Base-by-base conservation (phyloP, 2,797 vertebrate species). In the Argyrosomus regius region DNA sequence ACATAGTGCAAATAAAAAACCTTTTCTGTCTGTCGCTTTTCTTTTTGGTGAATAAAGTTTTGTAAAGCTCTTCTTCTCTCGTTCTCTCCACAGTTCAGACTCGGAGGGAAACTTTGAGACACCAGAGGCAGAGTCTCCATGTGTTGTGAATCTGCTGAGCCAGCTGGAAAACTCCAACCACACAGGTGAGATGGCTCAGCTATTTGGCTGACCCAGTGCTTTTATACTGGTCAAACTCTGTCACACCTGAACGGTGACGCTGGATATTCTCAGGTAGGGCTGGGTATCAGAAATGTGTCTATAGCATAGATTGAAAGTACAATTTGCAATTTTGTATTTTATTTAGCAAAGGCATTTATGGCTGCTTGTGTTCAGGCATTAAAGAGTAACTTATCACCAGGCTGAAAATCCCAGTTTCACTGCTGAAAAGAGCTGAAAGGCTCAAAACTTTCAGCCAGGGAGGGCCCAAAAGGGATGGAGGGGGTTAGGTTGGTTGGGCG, bases 81-180 rank as follows among this genome's bases (percentile, higher is more conserved):
- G 50, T 14, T 85, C 41, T 84, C 31, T 81, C 83, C 91, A 88
- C 95, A 98, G 97, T 93, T 98, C 97, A 56, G 97, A 98, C 94
- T 98, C 97, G 0, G 97, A 98, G 91, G 96, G 96, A 80, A 95
- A 96, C 92, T 98, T 97, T 86, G 97, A 94, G 91, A 98, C 97
- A 28, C 97, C 97, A 5, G 97, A 98, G 82, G 95, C 94, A 1
- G 96, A 97, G 91, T 97, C 97, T 17, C 97, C 97, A 0, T 93
- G 93, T 22, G 93, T 95, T 6, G 88, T 88, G 77, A 92, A 93
- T 61, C 75, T 89, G 43, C 87, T 94, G 65, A 80, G 22, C 17
- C 88, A 92, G 61, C 66, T 92, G 82, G 93, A 95, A 76, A 93
- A 92, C 85, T 80, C 78, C 41, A 78, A 54, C 28, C 69, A 69